phyloP scores from a whole-genome alignment of 1,140 invertebrate species.

The Brachionus koreanus region DNA sequence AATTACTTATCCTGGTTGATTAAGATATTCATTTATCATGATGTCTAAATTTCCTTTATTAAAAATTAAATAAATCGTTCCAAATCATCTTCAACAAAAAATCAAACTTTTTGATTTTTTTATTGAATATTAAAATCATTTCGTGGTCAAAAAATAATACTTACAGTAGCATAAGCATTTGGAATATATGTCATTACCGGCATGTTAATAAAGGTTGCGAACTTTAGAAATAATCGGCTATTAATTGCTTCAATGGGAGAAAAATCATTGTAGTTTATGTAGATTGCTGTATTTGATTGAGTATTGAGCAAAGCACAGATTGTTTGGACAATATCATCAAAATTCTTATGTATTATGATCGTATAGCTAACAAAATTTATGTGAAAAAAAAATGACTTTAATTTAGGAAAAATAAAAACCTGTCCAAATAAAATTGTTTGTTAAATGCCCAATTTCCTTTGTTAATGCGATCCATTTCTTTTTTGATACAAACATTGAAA shows the following conservation, averaged over 20 bases:
- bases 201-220: constrained; percentile 13
- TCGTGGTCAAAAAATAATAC: not conserved
- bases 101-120: no score
- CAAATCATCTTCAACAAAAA: no score
- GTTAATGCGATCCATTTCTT: constrained; percentile 42
- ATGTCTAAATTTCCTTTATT: not conserved
- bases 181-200: constrained; percentile 42
- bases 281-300: constrained; percentile 29
- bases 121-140: not conserved
- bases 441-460: constrained; percentile 17
- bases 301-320: constrained; percentile 29
- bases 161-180: constrained; percentile 41
- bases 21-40: not conserved
- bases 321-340: constrained; percentile 29
- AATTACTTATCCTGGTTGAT: no score
- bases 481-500: constrained; percentile 42
- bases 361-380: constrained; percentile 13
- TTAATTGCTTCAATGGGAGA: constrained; percentile 35
- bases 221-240: constrained; percentile 35
- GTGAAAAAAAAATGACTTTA: not conserved
- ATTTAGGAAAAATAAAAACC: not conserved
- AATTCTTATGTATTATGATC: constrained; percentile 44
- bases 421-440: constrained; percentile 37
- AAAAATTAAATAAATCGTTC: no score
- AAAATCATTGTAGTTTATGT: constrained; percentile 41